A percentile compares a stretch with the other conserved stretches of the same genome.
These are phyloP conservation scores for Drosophila mimica DNA, from an alignment of 2,888 invertebrate species.

Conservation along the genomic window DNA sequence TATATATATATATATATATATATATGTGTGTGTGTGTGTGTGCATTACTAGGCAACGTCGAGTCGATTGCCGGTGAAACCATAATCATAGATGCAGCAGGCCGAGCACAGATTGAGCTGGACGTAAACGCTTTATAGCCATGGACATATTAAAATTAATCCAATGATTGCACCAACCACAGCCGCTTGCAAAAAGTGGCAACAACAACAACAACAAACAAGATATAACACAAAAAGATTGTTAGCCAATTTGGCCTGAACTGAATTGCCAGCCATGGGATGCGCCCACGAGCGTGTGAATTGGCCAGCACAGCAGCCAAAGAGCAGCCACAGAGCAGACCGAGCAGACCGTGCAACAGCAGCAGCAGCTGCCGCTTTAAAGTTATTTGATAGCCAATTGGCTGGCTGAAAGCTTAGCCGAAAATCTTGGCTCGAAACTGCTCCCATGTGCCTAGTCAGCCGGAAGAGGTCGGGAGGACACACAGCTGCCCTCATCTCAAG, in stretches of 20 bases:
- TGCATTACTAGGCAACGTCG: slow-evolving; percentile 50
- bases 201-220: slow-evolving; percentile 19
- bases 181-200: slow-evolving; percentile 52
- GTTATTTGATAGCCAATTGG: slow-evolving; percentile 78
- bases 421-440: slow-evolving; percentile 22
- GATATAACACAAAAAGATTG: slow-evolving; percentile 46
- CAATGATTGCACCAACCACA: slow-evolving; percentile 72
- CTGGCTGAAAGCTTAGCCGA: slow-evolving; percentile 66
- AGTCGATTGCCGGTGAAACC: slow-evolving; percentile 78
- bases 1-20: background rate
- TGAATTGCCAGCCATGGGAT: slow-evolving; percentile 32
- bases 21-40: background rate
- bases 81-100: slow-evolving; percentile 76
- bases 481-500: slow-evolving; percentile 18
- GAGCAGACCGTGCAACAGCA: slow-evolving; percentile 6
- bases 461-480: slow-evolving; percentile 57
- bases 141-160: slow-evolving; percentile 81
- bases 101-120: slow-evolving; percentile 61
- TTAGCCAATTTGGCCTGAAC: slow-evolving; percentile 67
- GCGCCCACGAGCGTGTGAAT: slow-evolving; percentile 67
- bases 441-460: slow-evolving; percentile 76
- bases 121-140: slow-evolving; percentile 72
- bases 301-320: slow-evolving; percentile 35
- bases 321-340: slow-evolving; percentile 1
- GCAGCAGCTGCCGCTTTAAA: slow-evolving; percentile 63